A percentile compares a stretch with the other conserved stretches of the same genome.
Evolutionary conservation across 2,113 vertebrate species (phyloP).

Genomic region (Chloropsis hardwickii): DNA sequence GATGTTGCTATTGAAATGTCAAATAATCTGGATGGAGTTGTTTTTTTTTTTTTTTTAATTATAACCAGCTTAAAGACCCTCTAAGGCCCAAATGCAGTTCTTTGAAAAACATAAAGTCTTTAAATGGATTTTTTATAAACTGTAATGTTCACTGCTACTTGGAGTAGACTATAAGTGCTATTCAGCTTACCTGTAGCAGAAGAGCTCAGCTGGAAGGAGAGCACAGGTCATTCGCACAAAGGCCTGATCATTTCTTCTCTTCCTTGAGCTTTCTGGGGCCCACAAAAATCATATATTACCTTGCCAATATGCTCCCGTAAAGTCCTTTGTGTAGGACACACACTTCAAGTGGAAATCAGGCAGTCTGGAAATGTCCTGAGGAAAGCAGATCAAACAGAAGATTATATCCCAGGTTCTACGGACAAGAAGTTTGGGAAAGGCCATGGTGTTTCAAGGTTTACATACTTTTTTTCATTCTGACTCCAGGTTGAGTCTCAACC

Average conservation of each 20-base stretch:
- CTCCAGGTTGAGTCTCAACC: background rate
- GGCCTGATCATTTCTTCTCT: background rate
- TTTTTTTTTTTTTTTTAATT: background rate
- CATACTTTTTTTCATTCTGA: background rate
- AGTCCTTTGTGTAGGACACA: background rate
- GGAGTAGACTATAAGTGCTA: background rate
- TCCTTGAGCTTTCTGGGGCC: background rate
- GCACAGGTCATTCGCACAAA: background rate
- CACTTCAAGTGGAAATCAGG: background rate
- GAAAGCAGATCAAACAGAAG: background rate
- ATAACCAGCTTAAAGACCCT: background rate
- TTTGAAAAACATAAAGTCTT: background rate
- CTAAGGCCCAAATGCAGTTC: background rate
- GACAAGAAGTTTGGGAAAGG: background rate
- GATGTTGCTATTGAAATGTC: constrained; percentile 6
- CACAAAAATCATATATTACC: background rate
- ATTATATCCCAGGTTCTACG: background rate
- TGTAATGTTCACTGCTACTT: background rate
- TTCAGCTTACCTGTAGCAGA: background rate
- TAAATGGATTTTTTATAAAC: background rate
- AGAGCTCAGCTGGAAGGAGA: background rate
- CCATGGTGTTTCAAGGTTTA: background rate
- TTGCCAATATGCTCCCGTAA: background rate
- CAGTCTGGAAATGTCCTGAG: background rate
- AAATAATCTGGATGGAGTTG: background rate